A percentile compares a stretch with the other conserved stretches of the same genome.
Conservation (phyloP, 2,888 invertebrate species). For the Ophioninae sp. region DNA sequence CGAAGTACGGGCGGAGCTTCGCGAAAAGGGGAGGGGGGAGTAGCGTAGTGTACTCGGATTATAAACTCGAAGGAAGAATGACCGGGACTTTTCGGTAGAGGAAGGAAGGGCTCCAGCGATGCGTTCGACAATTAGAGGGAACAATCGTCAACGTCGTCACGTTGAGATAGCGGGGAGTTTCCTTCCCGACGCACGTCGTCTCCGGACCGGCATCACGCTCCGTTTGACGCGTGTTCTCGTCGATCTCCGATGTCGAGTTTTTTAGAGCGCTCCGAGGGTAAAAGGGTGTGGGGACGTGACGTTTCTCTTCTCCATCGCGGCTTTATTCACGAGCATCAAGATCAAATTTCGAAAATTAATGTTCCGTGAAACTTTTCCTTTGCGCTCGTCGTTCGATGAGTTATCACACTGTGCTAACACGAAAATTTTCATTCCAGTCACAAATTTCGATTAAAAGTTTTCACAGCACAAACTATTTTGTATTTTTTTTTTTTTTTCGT, state of each 20-base stretch:
- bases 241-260: constrained; percentile 22
- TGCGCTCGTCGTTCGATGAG: background rate
- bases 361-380: background rate
- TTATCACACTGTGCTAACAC: too few species aligned
- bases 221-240: constrained; percentile 51
- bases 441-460: too few species aligned
- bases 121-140: constrained; percentile 66
- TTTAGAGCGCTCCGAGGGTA: background rate
- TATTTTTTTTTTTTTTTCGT: too few species aligned
- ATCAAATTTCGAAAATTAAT: constrained; percentile 40
- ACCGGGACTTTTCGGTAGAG: background rate
- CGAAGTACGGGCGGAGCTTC: too few species aligned
- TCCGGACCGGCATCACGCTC: constrained; percentile 61
- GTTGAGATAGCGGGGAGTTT: constrained; percentile 24
- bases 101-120: constrained; percentile 69
- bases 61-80: background rate
- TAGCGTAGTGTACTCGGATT: background rate
- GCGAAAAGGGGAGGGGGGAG: background rate
- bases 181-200: background rate
- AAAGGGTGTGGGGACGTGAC: background rate
- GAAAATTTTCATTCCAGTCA: too few species aligned
- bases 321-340: constrained; percentile 29
- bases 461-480: too few species aligned
- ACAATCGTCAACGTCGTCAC: constrained; percentile 56
- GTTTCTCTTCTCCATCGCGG: constrained; percentile 20